A percentile compares a stretch with the other conserved stretches of the same genome.
Conservation (phyloP, 1,140 invertebrate genomes). For the Sitobion miscanthi region DNA sequence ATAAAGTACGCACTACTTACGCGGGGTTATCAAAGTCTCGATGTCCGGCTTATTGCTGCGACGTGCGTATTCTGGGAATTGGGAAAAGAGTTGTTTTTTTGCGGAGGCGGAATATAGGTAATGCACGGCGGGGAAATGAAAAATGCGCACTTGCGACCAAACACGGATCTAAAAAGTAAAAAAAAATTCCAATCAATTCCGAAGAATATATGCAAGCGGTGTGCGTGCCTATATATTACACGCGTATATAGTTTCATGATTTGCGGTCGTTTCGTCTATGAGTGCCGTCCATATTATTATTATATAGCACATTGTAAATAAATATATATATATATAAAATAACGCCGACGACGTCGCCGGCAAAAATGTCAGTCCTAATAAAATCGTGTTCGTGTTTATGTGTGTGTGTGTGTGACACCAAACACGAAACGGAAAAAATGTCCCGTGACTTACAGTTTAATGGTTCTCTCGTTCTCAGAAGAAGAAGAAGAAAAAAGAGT, state of each 20-base stretch:
- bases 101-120: background rate
- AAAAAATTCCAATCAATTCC: background rate
- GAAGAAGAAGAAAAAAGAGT: background rate
- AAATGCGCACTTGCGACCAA: background rate
- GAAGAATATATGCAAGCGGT: background rate
- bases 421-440: background rate
- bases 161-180: background rate
- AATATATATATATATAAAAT: background rate
- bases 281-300: background rate
- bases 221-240: conserved; percentile 1
- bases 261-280: conserved; percentile 11
- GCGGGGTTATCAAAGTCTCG: background rate
- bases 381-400: background rate
- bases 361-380: conserved; percentile 11
- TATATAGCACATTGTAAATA: background rate
- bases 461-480: background rate
- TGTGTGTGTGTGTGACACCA: background rate
- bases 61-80: background rate
- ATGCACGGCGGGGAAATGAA: background rate
- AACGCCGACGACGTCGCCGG: background rate
- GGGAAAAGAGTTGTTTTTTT: background rate
- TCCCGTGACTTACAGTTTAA: conserved; percentile 14
- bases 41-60: too few species aligned
- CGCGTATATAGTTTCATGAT: background rate
- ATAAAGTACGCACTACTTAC: background rate